Evolutionary conservation across 2,113 vertebrate genomes (phyloP).

Genomic region (Microcebus jonahi): DNA sequence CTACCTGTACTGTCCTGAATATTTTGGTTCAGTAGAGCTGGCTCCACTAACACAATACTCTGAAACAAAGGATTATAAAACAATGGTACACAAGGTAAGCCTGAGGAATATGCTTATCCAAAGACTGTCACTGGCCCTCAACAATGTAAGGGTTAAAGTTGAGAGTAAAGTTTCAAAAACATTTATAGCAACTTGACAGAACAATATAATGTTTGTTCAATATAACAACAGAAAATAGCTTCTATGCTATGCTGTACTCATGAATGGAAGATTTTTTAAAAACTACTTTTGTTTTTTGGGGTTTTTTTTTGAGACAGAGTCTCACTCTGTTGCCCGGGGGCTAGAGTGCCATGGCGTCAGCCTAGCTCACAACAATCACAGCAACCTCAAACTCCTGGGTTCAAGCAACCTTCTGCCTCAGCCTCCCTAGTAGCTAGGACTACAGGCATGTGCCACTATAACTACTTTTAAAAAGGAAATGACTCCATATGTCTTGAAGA

Average conservation of each 20-base stretch:
- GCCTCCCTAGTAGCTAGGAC: too few relatives aligned
- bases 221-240: neutral
- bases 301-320: too few relatives aligned
- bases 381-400: too few relatives aligned
- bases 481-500: accelerated
- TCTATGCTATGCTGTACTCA: neutral
- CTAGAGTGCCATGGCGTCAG: too few relatives aligned
- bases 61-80: neutral
- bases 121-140: too few relatives aligned
- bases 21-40: neutral
- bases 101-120: neutral
- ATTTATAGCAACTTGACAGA: neutral
- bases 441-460: too few relatives aligned
- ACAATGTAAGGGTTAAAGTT: neutral
- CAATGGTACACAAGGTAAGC: neutral
- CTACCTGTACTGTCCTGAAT: too few relatives aligned
- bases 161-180: neutral
- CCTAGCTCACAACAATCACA: too few relatives aligned
- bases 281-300: neutral
- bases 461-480: neutral
- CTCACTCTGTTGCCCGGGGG: too few relatives aligned
- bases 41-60: neutral
- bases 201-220: neutral
- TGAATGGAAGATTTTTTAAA: neutral
- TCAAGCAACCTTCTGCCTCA: too few relatives aligned